Evolutionary conservation across 1,140 invertebrate genomes (phyloP), one percentile per base, ranked within the genome.

Genomic region (Antheraea pernyi): DNA sequence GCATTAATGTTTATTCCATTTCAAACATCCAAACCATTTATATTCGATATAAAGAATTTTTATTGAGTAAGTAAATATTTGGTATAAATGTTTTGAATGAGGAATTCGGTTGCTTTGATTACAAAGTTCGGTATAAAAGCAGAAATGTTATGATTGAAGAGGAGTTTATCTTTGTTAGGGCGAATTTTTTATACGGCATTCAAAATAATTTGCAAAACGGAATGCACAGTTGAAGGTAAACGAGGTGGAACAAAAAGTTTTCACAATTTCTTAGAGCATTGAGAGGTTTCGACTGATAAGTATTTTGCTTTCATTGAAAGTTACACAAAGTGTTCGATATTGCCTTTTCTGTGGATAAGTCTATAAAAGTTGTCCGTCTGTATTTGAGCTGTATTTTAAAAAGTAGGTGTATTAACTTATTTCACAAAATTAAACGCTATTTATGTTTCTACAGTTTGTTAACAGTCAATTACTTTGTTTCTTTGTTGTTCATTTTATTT

Each of bases 221-320:
- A 65, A 65, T 68, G 48, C n/a, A 48, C 19, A 61, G 62, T 66
- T 42, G 48, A 66, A 69, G n/a, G 67, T 53, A 58, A 72, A 72
- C 64, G 67, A 22, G 39, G 65, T 19, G 39, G 61, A 68, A 22
- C 68, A 58, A 46, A 68, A 53, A 53, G 46, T n/a, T 53, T 53
- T 53, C 2, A 53, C 46, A 53, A 53, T 53, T 53, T 53, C 46
- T 13, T 53, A 16, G 46, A 16, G 46, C 16, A 53, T 53, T 53
- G 46, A 53, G 5, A 16, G 46, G 13, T 13, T 53, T 53, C 46
- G 16, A 11, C 46, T 13, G 46, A 11, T 53, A 53, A 53, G 13
- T 53, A n/a, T 53, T 53, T 53, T 53, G 46, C 46, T 53, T 53
- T 53, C 11, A 53, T 0, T 53, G 13, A 53, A 53, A 53, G 46